Evolutionary conservation across 2,888 invertebrate genomes (phyloP).

Genomic region (Carterocephalus palaemon): DNA sequence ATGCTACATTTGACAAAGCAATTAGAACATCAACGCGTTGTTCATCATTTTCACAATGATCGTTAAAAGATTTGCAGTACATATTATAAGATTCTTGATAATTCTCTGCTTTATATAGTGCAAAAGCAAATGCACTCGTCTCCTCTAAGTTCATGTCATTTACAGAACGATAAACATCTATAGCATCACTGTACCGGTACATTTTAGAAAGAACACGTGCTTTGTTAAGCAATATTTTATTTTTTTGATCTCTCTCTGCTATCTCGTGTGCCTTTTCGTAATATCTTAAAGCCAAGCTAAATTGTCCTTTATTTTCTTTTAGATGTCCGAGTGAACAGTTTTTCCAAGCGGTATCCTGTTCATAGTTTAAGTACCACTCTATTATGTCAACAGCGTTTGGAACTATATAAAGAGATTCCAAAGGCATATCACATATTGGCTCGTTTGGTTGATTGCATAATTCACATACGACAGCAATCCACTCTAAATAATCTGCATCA

Average conservation of each 20-base stretch:
- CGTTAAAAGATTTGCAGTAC: background rate
- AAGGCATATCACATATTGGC: background rate
- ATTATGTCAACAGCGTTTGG: conserved; percentile 87
- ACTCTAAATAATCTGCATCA: background rate
- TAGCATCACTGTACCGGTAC: background rate
- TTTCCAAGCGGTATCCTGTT: conserved; percentile 80
- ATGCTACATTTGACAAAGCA: background rate
- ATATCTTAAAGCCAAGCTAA: background rate
- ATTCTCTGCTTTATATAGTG: background rate
- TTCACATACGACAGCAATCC: background rate
- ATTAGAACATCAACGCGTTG: background rate
- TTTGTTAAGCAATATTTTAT: background rate
- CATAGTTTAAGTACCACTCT: conserved; percentile 83
- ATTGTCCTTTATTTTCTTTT: conserved; percentile 66
- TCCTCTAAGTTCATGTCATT: background rate
- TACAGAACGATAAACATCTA: background rate
- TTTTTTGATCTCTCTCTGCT: background rate
- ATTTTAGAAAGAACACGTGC: background rate
- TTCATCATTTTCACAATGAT: conserved; percentile 1
- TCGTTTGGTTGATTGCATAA: background rate
- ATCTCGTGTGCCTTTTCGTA: background rate
- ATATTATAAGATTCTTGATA: background rate
- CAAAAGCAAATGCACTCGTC: background rate
- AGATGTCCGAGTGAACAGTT: conserved; percentile 85
- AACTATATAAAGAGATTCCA: conserved; percentile 85